A percentile compares a stretch with the other conserved stretches of the same genome.
Conservation (phyloP, 2,797 vertebrate genomes). For the Parauchenoglanis punctatus region DNA sequence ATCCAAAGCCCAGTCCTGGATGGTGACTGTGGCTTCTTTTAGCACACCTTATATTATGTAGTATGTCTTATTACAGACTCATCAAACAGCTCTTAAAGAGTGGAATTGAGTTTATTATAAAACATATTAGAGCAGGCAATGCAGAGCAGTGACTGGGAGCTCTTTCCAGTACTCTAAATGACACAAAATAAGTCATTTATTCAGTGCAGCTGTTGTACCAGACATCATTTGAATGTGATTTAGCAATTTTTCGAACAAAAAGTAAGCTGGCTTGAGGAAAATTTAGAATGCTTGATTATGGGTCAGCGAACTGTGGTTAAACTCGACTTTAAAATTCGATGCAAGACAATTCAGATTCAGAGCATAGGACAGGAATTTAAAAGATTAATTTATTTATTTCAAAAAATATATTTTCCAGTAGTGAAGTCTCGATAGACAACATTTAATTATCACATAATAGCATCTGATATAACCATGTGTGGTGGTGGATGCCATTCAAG, state of each 20-base stretch:
- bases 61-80: not conserved
- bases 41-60: not conserved
- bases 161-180: not conserved
- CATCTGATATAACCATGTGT: slow-evolving; percentile 60
- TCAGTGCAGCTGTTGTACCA: not conserved
- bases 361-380: slow-evolving; percentile 49
- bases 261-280: not conserved
- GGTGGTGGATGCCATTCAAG: slow-evolving; percentile 69
- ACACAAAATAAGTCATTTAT: slow-evolving; percentile 17
- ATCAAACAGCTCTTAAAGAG: not conserved
- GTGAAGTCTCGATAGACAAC: slow-evolving; percentile 54
- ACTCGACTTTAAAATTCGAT: not conserved
- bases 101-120: not conserved
- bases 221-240: slow-evolving; percentile 3
- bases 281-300: slow-evolving; percentile 16
- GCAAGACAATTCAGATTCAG: not conserved
- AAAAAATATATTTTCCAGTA: slow-evolving; percentile 46
- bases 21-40: not conserved
- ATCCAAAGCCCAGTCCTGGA: not conserved
- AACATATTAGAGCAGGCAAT: slow-evolving; percentile 7
- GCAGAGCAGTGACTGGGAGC: not conserved
- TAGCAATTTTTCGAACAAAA: not conserved
- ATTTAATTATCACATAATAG: slow-evolving; percentile 62
- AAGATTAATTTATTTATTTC: slow-evolving; percentile 2
- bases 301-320: slow-evolving; percentile 3